These are phyloP conservation scores for Sphecodes monilicornis DNA, from an alignment of 2,888 invertebrate species.

Conservation along the genomic window DNA sequence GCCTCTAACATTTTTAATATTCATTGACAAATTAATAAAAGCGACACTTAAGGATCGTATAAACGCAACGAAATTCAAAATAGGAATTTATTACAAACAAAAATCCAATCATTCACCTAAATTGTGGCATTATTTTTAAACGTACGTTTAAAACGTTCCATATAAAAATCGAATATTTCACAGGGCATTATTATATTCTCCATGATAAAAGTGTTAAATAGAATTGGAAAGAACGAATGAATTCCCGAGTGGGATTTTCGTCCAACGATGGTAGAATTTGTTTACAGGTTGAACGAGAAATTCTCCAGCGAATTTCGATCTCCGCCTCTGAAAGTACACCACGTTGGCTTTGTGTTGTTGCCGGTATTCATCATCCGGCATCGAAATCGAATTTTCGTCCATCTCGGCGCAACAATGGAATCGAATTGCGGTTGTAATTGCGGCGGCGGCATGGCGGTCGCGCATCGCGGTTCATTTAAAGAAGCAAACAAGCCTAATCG, in stretches of 20 bases:
- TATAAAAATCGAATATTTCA: no score
- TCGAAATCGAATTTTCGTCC: background rate
- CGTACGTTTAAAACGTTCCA: no score
- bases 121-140: no score
- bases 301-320: background rate
- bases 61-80: no score
- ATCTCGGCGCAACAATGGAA: slow-evolving; percentile 5
- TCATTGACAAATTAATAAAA: no score
- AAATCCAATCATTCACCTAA: no score
- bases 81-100: no score
- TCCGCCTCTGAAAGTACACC: background rate
- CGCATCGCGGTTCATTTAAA: slow-evolving; percentile 44
- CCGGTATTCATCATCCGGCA: background rate
- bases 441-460: background rate
- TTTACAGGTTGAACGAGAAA: background rate
- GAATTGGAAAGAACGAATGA: background rate
- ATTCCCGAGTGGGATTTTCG: background rate
- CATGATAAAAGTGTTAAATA: background rate
- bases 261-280: background rate
- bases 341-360: background rate
- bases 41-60: no score
- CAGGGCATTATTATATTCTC: no score
- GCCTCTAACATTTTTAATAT: no score
- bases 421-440: background rate
- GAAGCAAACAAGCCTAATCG: slow-evolving; percentile 67